Conservation (phyloP, 2,113 vertebrate species). For the Macrotis lagotis region DNA sequence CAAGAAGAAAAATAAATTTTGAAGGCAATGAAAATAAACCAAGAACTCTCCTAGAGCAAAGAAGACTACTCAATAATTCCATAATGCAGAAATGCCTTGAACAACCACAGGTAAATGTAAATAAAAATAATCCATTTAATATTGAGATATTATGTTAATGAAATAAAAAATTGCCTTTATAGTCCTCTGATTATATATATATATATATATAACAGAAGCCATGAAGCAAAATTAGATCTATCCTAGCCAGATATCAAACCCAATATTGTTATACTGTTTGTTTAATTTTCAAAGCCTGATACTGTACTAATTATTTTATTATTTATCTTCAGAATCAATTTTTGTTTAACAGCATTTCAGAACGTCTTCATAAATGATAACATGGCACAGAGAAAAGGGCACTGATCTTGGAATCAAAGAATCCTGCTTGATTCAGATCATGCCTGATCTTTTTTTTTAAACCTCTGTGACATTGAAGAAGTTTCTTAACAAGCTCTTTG, state of each 20-base stretch:
- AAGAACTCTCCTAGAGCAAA: constrained; percentile 78
- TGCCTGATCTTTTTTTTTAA: too few species aligned
- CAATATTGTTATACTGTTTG: background rate
- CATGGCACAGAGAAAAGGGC: background rate
- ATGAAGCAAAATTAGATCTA: background rate
- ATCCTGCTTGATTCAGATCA: background rate
- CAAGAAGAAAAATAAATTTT: constrained; percentile 78
- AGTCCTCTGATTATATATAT: background rate
- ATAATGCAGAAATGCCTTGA: constrained; percentile 76
- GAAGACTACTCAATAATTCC: constrained; percentile 78
- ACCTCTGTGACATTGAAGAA: too few species aligned
- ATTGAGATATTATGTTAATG: background rate
- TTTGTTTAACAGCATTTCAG: background rate
- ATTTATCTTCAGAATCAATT: background rate
- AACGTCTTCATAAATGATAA: background rate
- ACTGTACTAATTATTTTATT: background rate
- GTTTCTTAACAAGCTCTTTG: too few species aligned
- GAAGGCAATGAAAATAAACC: constrained; percentile 77
- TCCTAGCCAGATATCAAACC: background rate
- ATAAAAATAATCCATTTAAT: background rate
- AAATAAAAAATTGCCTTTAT: background rate
- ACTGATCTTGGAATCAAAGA: background rate
- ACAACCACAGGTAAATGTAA: constrained; percentile 84
- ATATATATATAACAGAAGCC: background rate
- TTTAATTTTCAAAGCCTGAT: background rate